These are phyloP conservation scores for Diachasma alloeum DNA, from an alignment of 1,140 invertebrate species.

Conservation along the genomic window DNA sequence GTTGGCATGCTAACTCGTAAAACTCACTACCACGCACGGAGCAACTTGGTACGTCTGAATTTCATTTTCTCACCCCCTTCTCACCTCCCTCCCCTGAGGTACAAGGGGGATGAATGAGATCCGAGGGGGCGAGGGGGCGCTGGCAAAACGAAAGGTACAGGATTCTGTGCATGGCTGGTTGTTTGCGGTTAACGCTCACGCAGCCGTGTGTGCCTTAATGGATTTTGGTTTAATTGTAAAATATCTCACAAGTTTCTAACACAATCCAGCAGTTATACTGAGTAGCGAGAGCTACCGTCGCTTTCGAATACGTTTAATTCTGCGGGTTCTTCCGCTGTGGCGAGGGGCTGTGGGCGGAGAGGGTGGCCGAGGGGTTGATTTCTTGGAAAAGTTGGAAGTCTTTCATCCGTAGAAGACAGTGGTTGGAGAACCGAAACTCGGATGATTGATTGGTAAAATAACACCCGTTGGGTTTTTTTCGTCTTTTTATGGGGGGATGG, in stretches of 20 bases:
- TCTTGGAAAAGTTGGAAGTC: conserved; percentile 37
- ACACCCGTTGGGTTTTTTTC: neutral
- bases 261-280: conserved; percentile 19
- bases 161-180: conserved; percentile 13
- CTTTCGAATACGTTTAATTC: conserved; percentile 34
- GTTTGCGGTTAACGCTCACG: conserved; percentile 34
- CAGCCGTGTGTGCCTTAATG: conserved; percentile 54
- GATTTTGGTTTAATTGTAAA: conserved; percentile 62
- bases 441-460: conserved; percentile 1
- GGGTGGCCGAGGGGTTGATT: conserved; percentile 21
- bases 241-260: conserved; percentile 50
- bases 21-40: neutral
- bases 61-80: conserved; percentile 31
- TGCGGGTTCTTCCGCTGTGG: neutral
- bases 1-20: conserved; percentile 6
- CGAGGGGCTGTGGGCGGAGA: neutral
- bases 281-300: conserved; percentile 20
- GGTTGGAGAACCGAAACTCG: neutral
- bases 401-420: neutral
- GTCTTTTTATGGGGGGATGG: neutral
- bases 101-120: conserved; percentile 13
- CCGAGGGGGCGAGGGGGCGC: neutral
- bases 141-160: neutral
- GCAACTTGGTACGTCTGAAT: conserved; percentile 22
- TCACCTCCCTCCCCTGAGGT: conserved; percentile 7